Evolutionary conservation across 2,113 vertebrate species (phyloP).

Genomic region (Cyprinodon variegatus): DNA sequence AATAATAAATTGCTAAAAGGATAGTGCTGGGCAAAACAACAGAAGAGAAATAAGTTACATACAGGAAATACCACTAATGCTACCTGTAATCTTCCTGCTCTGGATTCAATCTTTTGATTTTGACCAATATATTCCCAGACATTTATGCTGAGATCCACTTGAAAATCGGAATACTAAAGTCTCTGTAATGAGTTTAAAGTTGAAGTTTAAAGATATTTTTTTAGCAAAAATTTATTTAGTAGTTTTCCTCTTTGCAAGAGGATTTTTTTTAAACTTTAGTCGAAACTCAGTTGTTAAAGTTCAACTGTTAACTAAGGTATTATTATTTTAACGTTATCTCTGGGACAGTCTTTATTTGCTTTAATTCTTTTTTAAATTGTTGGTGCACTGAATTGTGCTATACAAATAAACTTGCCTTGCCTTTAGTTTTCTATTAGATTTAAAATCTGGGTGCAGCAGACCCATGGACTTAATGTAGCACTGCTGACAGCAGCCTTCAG

Average conservation of each 20-base stretch:
- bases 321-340: too few relatives aligned
- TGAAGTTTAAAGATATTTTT: too few relatives aligned
- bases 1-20: constrained; percentile 12
- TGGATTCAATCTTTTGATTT: background rate
- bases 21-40: background rate
- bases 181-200: background rate
- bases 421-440: background rate
- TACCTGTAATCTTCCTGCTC: background rate
- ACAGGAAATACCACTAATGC: background rate
- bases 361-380: too few relatives aligned
- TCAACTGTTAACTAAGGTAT: too few relatives aligned
- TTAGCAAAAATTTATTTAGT: too few relatives aligned
- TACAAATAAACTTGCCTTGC: background rate
- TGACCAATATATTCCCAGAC: background rate
- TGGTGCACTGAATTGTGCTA: background rate
- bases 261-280: too few relatives aligned
- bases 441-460: background rate
- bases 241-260: too few relatives aligned
- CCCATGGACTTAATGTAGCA: background rate
- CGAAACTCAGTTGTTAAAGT: too few relatives aligned
- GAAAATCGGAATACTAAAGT: background rate
- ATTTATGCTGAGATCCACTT: background rate
- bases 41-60: background rate
- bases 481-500: too few relatives aligned
- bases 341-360: too few relatives aligned